Evolutionary conservation across 2,888 invertebrate genomes (phyloP), one percentile per base, ranked within the genome.

Genomic region (Ochropacha duplaris): DNA sequence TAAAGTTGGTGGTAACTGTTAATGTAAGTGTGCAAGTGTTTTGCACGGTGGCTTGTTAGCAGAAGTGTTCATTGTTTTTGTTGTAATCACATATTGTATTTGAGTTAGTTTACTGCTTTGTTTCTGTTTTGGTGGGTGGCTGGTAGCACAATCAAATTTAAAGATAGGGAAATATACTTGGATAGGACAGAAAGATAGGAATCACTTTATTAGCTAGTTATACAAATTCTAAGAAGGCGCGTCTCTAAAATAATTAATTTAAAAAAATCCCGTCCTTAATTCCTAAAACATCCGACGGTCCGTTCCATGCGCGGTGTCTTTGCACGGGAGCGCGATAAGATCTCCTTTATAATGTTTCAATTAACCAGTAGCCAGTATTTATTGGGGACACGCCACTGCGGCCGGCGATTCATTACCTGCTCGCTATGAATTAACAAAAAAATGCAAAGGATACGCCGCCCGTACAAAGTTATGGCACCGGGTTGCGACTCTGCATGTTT

Each of bases 291-390:
- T 69, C 57, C 57, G 66, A 64, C 59, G 57, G 74, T 72, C 72
- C 72, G 81, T 72, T 72, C 76, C 72, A 72, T 64, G 60, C 75
- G 85, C 87, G 86, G 87, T 83, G 81, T 81, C 87, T 87, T 87
- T 87, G 81, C 74, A 66, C 71, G 60, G 60, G 58, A 69, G 71
- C 64, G 57, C 65, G 89, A 91, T 91, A 91, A 90, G 80, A 90
- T 91, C 90, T 82, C 71, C 68, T 83, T 87, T 85, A 91, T 90
- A 90, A 92, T 90, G 91, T 92, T 88, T 92, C 91, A 92, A 91
- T 92, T 92, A 92, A 91, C 87, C 91, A 90, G 91, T 90, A 92
- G 91, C 90, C 81, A 81, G 84, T 89, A 90, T 88, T 91, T 90
- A 90, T 88, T 88, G 84, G 87, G 80, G 87, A 85, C 87, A 84